These are phyloP conservation scores for Cyaniris semiargus DNA, from an alignment of 2,888 invertebrate genomes.

Conservation along the genomic window DNA sequence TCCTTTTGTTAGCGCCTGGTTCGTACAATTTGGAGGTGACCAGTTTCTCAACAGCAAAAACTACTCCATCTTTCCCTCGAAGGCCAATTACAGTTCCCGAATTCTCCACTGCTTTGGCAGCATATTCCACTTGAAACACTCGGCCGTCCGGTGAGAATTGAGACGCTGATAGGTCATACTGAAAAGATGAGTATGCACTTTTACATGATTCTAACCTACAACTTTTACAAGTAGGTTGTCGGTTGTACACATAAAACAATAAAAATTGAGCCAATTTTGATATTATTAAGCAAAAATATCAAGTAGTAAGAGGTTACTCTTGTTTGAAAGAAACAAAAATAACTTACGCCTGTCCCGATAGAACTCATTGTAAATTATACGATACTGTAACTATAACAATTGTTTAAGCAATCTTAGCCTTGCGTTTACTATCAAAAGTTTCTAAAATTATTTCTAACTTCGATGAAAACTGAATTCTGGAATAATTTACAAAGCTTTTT, in stretches of 20 bases:
- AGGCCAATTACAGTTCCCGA: constrained; percentile 98
- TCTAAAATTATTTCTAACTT: background rate
- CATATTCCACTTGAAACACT: constrained; percentile 99
- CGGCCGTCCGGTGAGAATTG: constrained; percentile 99
- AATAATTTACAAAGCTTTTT: background rate
- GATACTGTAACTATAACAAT: background rate
- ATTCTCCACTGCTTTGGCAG: constrained; percentile 99
- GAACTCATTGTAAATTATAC: constrained; percentile 88
- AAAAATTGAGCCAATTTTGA: constrained; percentile 12
- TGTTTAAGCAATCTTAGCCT: background rate
- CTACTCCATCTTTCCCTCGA: constrained; percentile 96
- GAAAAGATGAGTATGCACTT: constrained; percentile 50
- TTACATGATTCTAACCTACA: constrained; percentile 36
- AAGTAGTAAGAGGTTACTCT: background rate
- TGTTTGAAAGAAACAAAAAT: constrained; percentile 19
- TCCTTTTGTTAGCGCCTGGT: constrained; percentile 92
- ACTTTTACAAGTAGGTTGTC: background rate
- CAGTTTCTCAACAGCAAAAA: constrained; percentile 98
- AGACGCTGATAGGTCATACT: constrained; percentile 99
- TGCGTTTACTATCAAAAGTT: background rate
- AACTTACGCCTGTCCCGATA: constrained; percentile 95
- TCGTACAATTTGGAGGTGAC: constrained; percentile 96
- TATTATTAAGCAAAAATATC: constrained; percentile 31
- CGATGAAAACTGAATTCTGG: background rate
- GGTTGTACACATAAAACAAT: background rate